phyloP scores from a whole-genome alignment of 2,888 invertebrate genomes.

The Dicyrtomina minuta region DNA sequence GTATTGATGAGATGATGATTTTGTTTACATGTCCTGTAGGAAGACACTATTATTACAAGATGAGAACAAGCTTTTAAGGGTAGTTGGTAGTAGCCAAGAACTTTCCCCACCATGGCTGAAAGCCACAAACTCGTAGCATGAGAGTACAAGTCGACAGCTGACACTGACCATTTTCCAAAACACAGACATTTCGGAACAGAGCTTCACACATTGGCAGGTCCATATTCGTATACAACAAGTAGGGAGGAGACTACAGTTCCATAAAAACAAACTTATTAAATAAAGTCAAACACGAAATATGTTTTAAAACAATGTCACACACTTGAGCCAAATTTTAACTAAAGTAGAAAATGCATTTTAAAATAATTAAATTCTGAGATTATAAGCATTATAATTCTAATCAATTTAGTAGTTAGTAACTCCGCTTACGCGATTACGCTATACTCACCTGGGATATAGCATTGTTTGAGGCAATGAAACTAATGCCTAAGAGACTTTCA shows the following conservation, averaged over 20 bases:
- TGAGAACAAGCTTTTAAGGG: constrained; percentile 75
- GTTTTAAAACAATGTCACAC: constrained; percentile 63
- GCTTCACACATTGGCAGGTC: constrained; percentile 62
- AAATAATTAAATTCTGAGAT: too few relatives aligned
- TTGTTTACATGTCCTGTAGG: constrained; percentile 79
- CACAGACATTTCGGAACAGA: constrained; percentile 71
- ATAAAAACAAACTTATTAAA: constrained; percentile 64
- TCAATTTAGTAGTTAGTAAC: too few relatives aligned
- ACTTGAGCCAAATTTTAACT: constrained; percentile 77
- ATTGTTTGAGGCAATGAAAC: constrained; percentile 43
- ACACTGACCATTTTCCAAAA: constrained; percentile 74
- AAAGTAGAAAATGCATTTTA: constrained; percentile 77
- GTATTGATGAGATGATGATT: constrained; percentile 35
- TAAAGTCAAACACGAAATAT: too few relatives aligned
- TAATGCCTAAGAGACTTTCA: constrained; percentile 68
- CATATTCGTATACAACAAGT: constrained; percentile 57
- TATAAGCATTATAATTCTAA: too few relatives aligned
- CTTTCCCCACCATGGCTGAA: constrained; percentile 84
- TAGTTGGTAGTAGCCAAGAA: constrained; percentile 72
- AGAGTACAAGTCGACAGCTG: constrained; percentile 78
- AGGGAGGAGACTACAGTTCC: constrained; percentile 60
- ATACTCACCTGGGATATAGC: constrained; percentile 5
- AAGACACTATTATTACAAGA: constrained; percentile 72
- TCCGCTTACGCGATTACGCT: too few relatives aligned
- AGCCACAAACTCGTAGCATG: constrained; percentile 73